These are phyloP conservation scores for Trididemnum clinides DNA, from an alignment of 23 tunicate genomes.

Conservation along the genomic window DNA sequence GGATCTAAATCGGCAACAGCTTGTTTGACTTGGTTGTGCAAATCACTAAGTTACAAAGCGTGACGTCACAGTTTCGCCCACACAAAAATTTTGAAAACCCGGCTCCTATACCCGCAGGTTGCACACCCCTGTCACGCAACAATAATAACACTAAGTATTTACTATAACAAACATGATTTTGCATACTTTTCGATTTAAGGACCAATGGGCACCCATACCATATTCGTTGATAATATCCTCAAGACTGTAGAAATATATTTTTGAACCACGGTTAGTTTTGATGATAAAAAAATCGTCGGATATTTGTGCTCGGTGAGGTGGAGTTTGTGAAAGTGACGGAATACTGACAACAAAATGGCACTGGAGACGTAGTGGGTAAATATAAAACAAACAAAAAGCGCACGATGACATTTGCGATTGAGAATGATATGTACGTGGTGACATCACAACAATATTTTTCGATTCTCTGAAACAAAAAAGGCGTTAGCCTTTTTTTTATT, in stretches of 20 bases:
- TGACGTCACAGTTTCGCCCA: no score
- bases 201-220: not conserved
- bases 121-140: no score
- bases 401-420: not conserved
- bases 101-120: no score
- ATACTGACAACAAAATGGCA: constrained; percentile 62
- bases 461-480: constrained; percentile 20
- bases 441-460: constrained; percentile 41
- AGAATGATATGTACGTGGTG: not conserved
- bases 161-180: no score
- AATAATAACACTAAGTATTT: no score
- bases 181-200: not conserved
- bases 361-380: constrained; percentile 52
- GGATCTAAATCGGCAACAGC: no score
- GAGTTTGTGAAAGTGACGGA: not conserved
- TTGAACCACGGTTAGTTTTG: constrained; percentile 32
- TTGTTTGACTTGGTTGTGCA: no score
- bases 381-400: constrained; percentile 41
- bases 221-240: constrained; percentile 46
- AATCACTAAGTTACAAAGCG: no score
- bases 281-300: constrained; percentile 47
- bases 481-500: no score
- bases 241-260: constrained; percentile 42
- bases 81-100: no score
- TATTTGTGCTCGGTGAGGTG: constrained; percentile 28